Conservation (phyloP, 2,797 vertebrate genomes). For the Propithecus deckenii region DNA sequence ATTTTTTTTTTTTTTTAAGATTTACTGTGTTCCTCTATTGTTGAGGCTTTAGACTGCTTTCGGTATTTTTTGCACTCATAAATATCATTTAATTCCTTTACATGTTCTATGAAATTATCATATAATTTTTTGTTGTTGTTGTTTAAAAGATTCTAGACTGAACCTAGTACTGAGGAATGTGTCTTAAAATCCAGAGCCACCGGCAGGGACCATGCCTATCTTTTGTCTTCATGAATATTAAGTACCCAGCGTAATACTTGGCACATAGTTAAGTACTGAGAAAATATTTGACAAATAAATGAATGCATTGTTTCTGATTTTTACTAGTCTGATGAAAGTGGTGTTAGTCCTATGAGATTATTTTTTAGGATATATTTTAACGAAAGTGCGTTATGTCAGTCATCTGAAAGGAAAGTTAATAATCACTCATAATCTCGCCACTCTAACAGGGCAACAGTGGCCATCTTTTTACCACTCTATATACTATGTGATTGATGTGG, state of each 20-base stretch:
- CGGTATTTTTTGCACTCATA: neutral
- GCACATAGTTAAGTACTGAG: neutral
- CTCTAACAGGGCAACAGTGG: neutral
- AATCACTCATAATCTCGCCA: neutral
- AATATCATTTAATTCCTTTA: neutral
- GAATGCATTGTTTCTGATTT: neutral
- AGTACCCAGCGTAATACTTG: neutral
- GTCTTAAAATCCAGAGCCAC: neutral
- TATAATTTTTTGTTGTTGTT: neutral
- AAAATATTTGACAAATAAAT: neutral
- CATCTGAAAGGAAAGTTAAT: conserved; percentile 2
- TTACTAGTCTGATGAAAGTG: neutral
- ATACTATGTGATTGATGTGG: neutral
- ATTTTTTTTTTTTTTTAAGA: neutral
- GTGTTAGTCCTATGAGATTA: neutral
- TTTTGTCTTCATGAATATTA: neutral
- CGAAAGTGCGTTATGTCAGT: neutral
- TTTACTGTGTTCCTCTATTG: neutral
- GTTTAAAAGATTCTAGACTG: neutral
- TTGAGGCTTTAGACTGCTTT: neutral
- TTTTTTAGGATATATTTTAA: neutral
- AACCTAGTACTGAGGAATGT: neutral
- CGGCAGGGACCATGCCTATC: neutral
- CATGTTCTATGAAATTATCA: neutral
- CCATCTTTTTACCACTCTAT: neutral